Percentiles rank a stretch among this genome's conserved stretches.
These are phyloP conservation scores for Trachelus troglodyta DNA, from an alignment of 2,888 invertebrate genomes.

Conservation along the genomic window DNA sequence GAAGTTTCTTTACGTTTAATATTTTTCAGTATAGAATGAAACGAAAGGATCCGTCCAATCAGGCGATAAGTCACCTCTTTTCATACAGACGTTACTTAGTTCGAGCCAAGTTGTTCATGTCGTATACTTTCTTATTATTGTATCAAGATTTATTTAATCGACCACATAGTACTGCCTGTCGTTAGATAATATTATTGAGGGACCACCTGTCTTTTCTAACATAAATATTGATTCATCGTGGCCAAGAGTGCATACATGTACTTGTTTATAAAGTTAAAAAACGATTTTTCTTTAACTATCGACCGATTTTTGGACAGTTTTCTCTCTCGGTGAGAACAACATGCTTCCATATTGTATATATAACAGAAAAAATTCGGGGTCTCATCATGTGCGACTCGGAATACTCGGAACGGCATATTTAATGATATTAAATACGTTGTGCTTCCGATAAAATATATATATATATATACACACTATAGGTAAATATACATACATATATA, in stretches of 20 bases:
- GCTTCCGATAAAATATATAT: constrained; percentile 40
- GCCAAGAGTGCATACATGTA: constrained; percentile 31
- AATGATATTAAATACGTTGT: constrained; percentile 52
- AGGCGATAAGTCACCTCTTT: neutral
- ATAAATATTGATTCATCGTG: constrained; percentile 28
- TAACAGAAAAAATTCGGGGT: constrained; percentile 24
- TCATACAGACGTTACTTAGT: neutral
- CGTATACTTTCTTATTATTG: neutral
- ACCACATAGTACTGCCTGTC: neutral
- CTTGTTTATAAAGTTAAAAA: neutral
- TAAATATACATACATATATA: constrained; percentile 25
- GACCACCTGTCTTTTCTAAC: neutral
- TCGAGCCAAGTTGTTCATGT: neutral
- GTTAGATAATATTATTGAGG: neutral
- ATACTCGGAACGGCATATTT: constrained; percentile 49
- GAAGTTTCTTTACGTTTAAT: neutral
- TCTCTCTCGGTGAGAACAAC: constrained; percentile 55
- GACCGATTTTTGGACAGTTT: constrained; percentile 44
- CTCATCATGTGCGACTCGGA: constrained; percentile 26
- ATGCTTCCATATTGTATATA: constrained; percentile 50
- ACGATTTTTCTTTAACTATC: neutral
- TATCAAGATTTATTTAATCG: no score
- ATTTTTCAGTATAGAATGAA: neutral
- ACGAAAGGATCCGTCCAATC: constrained; percentile 1
- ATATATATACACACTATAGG: constrained; percentile 19